A percentile compares a stretch with the other conserved stretches of the same genome.
Conservation (phyloP, 2,888 invertebrate species). For the Luperina nickerlii region DNA sequence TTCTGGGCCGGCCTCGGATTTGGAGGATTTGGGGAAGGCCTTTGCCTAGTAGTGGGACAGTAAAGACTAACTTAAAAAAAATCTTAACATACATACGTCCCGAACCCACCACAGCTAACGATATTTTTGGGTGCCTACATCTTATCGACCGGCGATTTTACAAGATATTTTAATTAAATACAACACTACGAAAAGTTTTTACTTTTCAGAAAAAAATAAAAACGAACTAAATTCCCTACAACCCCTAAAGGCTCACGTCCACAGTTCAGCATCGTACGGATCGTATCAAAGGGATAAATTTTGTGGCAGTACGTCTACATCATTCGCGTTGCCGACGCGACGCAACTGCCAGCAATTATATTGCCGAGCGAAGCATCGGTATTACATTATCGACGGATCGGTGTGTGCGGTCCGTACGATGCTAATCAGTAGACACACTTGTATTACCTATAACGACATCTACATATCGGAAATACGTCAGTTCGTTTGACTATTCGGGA, state of each 20-base stretch:
- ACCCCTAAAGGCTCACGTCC: neutral
- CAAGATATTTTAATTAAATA: neutral
- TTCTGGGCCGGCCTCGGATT: too few relatives aligned
- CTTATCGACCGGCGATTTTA: neutral
- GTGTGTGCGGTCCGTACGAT: neutral
- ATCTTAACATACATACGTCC: neutral
- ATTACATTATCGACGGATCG: neutral
- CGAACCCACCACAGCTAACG: neutral
- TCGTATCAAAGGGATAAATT: neutral
- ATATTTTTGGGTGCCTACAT: neutral
- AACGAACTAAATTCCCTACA: neutral
- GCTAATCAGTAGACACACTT: neutral
- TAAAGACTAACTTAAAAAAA: neutral
- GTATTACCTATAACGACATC: neutral
- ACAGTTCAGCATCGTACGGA: neutral
- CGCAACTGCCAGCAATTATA: too few relatives aligned
- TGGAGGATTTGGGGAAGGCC: neutral
- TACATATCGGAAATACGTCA: too few relatives aligned
- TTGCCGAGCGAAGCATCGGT: neutral
- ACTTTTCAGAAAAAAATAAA: neutral
- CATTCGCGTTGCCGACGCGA: neutral
- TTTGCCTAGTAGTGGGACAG: neutral
- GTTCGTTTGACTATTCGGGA: too few relatives aligned
- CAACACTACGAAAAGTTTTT: neutral
- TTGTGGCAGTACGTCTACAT: neutral